A percentile compares a stretch with the other conserved stretches of the same genome.
These are phyloP conservation scores for Melanargia galathea DNA, from an alignment of 2,888 invertebrate genomes.

Conservation along the genomic window DNA sequence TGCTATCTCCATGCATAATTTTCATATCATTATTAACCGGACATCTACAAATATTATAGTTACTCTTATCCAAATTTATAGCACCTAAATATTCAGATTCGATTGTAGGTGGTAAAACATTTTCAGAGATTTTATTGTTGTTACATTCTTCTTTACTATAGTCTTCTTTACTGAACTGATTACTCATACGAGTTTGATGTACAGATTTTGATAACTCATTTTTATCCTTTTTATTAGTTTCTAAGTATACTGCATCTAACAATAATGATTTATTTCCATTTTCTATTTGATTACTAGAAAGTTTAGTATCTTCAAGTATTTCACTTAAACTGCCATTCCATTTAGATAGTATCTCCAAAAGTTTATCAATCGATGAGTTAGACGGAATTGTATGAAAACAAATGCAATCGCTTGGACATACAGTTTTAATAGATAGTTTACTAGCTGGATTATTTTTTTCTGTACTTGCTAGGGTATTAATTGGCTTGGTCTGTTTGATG, in stretches of 20 bases:
- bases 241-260: background rate
- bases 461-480: conserved; percentile 41
- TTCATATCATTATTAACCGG: conserved; percentile 28
- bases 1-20: conserved; percentile 27
- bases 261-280: background rate
- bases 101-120: conserved; percentile 43
- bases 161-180: conserved; percentile 13
- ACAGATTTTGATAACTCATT: background rate
- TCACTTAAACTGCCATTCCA: conserved; percentile 38
- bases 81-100: conserved; percentile 65
- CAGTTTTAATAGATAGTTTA: conserved; percentile 33
- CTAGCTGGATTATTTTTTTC: conserved; percentile 39
- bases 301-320: conserved; percentile 15
- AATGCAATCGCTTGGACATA: conserved; percentile 52
- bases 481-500: conserved; percentile 53
- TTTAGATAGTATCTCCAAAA: conserved; percentile 55
- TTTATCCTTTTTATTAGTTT: conserved; percentile 6
- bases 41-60: conserved; percentile 54
- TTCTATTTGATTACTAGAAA: background rate
- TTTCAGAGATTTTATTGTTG: conserved; percentile 24
- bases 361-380: conserved; percentile 63
- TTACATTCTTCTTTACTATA: conserved; percentile 30
- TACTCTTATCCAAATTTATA: conserved; percentile 65
- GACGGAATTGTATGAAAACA: conserved; percentile 71
- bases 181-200: background rate